Conservation (phyloP, 1,140 invertebrate genomes). For the Macrocentrus cingulum region DNA sequence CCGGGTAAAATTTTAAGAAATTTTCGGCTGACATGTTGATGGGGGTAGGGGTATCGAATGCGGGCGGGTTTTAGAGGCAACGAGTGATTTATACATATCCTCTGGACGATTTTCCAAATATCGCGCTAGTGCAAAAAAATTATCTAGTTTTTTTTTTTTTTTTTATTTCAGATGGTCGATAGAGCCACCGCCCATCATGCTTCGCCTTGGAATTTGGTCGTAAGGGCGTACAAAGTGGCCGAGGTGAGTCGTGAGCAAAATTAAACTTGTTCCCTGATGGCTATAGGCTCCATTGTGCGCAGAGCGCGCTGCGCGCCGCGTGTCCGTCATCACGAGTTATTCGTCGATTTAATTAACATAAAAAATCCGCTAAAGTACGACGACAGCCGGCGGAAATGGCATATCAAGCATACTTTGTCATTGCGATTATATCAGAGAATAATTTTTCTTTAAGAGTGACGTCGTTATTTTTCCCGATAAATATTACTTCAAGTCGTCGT, state of each 20-base stretch:
- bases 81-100: too few relatives aligned
- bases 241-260: slow-evolving; percentile 23
- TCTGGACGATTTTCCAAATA: too few relatives aligned
- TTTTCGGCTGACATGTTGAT: too few relatives aligned
- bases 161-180: slow-evolving; percentile 21
- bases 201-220: slow-evolving; percentile 23
- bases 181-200: slow-evolving; percentile 22
- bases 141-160: too few relatives aligned
- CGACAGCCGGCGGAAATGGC: slow-evolving; percentile 30
- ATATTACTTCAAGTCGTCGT: slow-evolving; percentile 36
- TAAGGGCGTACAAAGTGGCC: slow-evolving; percentile 22
- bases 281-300: slow-evolving; percentile 2
- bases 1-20: too few relatives aligned
- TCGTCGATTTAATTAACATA: slow-evolving; percentile 1
- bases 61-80: too few relatives aligned
- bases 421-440: neutral
- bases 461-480: slow-evolving; percentile 36
- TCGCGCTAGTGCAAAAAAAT: neutral
- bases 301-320: slow-evolving; percentile 10
- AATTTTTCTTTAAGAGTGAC: slow-evolving; percentile 4
- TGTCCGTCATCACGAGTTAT: neutral
- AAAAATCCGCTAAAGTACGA: slow-evolving; percentile 43
- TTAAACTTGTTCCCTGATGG: slow-evolving; percentile 20
- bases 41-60: too few relatives aligned
- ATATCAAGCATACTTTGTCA: neutral